Base-by-base conservation (phyloP, 1,140 invertebrate species). In the Neoseiulus cucumeris region DNA sequence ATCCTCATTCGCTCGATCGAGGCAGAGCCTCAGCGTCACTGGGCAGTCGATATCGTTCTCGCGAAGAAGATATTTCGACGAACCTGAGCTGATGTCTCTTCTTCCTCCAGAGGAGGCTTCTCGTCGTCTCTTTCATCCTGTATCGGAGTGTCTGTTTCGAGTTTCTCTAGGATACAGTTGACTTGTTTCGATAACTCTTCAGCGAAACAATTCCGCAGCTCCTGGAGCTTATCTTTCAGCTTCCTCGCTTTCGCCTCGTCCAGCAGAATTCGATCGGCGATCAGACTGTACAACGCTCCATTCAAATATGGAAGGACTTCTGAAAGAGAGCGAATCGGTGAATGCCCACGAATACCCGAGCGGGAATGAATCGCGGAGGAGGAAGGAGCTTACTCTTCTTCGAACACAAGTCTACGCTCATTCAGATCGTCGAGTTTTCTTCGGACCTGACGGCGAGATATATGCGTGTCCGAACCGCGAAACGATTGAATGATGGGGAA, bases 271-370 rank as follows among this genome's bases (percentile, higher is more conserved):
- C 76, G 76, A 68, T 81, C 78, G 2, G 73, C 73, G 29, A 82
- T 69, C 64, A 82, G 79, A 72, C 80, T 82, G 71, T 81, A 82
- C 42, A 83, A 70, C 6, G 80, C 76, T 44, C 80, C 81, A 72
- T 81, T 82, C 20, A 82, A 75, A 70, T 82, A 83, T 0, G 79
- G 79, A n/a, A 79, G 71, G 44, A 80, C 78, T 79, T 81, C 69
- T 33, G 33, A 39, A 39, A 39, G 4, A 39, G 9, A 39, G 4
- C 33, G 33, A 39, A 4, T 6, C 4, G 9, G 9, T 39, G 4
- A 39, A 9, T 39, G 4, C 4, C 33, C 4, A 4, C 33, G 33
- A 39, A 4, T 6, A 6, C 33, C 33, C 4, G 33, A 39, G 9
- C 4, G 9, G 9, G n/a, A n/a, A n/a, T n/a, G n/a, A n/a, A n/a